These are phyloP conservation scores for Lypha dubia DNA, from an alignment of 2,888 invertebrate species.

Conservation along the genomic window DNA sequence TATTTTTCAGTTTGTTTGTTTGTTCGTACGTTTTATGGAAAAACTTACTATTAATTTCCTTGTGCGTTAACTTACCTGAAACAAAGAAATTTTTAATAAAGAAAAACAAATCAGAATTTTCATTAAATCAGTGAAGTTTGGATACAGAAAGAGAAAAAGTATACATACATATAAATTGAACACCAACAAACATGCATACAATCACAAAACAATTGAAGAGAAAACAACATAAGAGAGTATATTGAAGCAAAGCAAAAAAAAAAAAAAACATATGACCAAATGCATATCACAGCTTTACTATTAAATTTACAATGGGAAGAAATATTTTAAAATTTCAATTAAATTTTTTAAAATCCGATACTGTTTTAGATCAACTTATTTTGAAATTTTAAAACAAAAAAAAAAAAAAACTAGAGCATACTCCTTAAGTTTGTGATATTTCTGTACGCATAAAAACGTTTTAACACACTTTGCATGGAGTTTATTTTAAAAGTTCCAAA, in stretches of 20 bases:
- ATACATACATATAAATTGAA: constrained; percentile 16
- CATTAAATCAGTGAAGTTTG: constrained; percentile 60
- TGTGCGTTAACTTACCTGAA: constrained; percentile 77
- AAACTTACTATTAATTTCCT: constrained; percentile 78
- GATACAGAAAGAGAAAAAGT: constrained; percentile 2
- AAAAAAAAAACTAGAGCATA: too few species aligned
- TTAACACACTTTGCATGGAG: too few species aligned
- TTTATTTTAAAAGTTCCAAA: too few species aligned
- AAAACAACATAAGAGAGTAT: neutral
- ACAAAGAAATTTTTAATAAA: constrained; percentile 58
- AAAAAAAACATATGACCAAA: neutral
- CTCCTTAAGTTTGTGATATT: too few species aligned
- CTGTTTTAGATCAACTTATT: too few species aligned
- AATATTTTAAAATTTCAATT: too few species aligned
- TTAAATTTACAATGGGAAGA: too few species aligned
- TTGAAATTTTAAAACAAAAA: too few species aligned
- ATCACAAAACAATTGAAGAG: neutral
- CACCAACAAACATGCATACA: constrained; percentile 31
- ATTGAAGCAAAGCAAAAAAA: neutral
- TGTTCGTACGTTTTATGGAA: constrained; percentile 46
- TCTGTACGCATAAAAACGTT: too few species aligned
- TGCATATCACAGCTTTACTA: too few species aligned
- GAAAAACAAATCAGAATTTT: constrained; percentile 59
- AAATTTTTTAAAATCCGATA: too few species aligned
- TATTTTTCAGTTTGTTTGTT: constrained; percentile 45